phyloP scores from a whole-genome alignment of 2,888 invertebrate species.

The Drosophila kanekoi region DNA sequence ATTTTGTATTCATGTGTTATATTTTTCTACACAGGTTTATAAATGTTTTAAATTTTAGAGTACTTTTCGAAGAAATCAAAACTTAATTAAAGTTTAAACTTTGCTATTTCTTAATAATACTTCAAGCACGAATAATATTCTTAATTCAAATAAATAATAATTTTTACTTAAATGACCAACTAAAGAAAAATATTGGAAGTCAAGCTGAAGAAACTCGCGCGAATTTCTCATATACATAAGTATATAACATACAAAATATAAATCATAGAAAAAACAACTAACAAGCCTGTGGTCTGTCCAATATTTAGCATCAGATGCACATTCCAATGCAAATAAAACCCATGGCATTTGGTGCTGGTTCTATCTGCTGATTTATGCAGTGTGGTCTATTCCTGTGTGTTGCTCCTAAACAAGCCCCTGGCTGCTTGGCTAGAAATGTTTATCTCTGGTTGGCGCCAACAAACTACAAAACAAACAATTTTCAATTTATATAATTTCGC shows the following conservation, averaged over 20 bases:
- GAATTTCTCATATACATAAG: too few species aligned
- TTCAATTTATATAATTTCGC: conserved; percentile 72
- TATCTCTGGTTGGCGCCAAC: conserved; percentile 58
- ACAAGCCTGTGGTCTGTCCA: background rate
- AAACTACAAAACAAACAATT: conserved; percentile 60
- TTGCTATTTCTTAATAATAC: too few species aligned
- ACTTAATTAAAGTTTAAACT: too few species aligned
- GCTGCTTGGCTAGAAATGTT: conserved; percentile 33
- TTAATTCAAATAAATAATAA: too few species aligned
- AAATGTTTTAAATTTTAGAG: too few species aligned
- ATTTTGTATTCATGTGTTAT: too few species aligned
- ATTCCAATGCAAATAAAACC: conserved; percentile 21
- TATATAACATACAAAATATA: background rate
- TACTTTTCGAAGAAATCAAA: too few species aligned
- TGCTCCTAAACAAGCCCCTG: conserved; percentile 28
- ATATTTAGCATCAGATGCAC: conserved; percentile 12
- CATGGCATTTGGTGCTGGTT: conserved; percentile 1
- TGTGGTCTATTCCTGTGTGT: conserved; percentile 22
- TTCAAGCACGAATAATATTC: too few species aligned
- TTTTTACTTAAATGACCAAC: too few species aligned
- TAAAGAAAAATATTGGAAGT: too few species aligned
- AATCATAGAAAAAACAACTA: background rate
- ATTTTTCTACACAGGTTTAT: too few species aligned
- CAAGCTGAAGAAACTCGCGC: too few species aligned
- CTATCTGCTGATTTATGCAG: conserved; percentile 34